Evolutionary conservation across 2,797 vertebrate genomes (phyloP).

Genomic region (Sebastes cheni): DNA sequence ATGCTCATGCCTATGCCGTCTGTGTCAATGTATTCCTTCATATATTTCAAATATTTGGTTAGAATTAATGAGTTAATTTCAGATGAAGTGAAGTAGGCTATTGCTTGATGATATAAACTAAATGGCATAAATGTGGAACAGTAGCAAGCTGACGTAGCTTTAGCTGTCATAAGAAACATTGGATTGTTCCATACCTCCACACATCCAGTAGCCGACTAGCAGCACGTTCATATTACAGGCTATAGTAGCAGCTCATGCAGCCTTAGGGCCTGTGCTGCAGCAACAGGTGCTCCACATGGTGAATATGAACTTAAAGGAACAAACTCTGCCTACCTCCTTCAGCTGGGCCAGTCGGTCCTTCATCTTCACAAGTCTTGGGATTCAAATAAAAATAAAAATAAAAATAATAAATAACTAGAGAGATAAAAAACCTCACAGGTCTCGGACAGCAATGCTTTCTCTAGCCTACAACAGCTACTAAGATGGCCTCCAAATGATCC

Average conservation of each 20-base stretch:
- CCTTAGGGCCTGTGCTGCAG: not conserved
- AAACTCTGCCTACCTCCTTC: conserved; percentile 74
- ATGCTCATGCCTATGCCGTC: not conserved
- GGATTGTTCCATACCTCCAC: not conserved
- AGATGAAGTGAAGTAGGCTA: not conserved
- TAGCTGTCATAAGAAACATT: not conserved
- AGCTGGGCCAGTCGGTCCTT: conserved; percentile 85
- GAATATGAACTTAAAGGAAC: not conserved
- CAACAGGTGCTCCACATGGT: conserved; percentile 8
- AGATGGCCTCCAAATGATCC: conserved; percentile 38
- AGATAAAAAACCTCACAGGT: not conserved
- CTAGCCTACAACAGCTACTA: conserved; percentile 15
- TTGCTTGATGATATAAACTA: not conserved
- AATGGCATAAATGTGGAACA: not conserved
- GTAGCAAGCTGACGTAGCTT: not conserved
- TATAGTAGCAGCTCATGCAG: too few species aligned
- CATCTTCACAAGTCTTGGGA: conserved; percentile 61
- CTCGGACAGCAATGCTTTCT: not conserved
- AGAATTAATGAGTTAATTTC: not conserved
- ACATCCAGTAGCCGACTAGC: not conserved
- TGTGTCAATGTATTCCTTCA: not conserved
- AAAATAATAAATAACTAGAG: not conserved
- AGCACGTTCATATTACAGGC: not conserved
- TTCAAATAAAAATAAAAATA: not conserved
- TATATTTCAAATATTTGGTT: not conserved